phyloP scores from a whole-genome alignment of 2,113 vertebrate genomes.

The Sinocyclocheilus anshuiensis region DNA sequence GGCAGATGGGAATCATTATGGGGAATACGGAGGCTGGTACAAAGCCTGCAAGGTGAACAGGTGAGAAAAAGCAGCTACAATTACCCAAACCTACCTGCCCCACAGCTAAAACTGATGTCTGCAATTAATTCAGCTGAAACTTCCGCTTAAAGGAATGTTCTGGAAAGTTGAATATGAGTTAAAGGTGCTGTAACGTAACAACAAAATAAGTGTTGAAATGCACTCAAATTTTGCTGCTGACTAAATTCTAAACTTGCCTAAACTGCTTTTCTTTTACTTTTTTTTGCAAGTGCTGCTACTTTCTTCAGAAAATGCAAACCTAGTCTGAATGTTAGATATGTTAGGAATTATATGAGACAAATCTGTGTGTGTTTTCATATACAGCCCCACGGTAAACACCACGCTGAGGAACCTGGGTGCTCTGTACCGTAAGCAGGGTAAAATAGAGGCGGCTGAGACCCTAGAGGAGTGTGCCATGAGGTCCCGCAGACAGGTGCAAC shows the following conservation, averaged over 20 bases:
- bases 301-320: too few species aligned
- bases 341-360: background rate
- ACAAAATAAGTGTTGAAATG: too few species aligned
- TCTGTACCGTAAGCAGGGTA: slow-evolving; percentile 82
- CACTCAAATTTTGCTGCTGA: too few species aligned
- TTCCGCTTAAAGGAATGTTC: background rate
- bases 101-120: background rate
- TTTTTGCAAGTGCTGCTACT: too few species aligned
- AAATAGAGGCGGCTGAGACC: slow-evolving; percentile 83
- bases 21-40: slow-evolving; percentile 85
- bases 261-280: too few species aligned
- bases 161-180: background rate
- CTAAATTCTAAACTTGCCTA: too few species aligned
- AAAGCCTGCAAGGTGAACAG: slow-evolving; percentile 87
- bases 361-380: slow-evolving; percentile 53
- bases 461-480: slow-evolving; percentile 82
- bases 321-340: too few species aligned
- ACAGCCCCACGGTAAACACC: slow-evolving; percentile 71
- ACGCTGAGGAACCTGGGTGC: slow-evolving; percentile 81
- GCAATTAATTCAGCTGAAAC: background rate
- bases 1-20: slow-evolving; percentile 75
- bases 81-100: background rate
- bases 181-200: too few species aligned
- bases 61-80: slow-evolving; percentile 65
- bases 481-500: slow-evolving; percentile 79